Percentiles rank a stretch among this genome's conserved stretches.
These are phyloP conservation scores for Temnothorax curvispinosus DNA, from an alignment of 1,140 invertebrate species.

Conservation along the genomic window DNA sequence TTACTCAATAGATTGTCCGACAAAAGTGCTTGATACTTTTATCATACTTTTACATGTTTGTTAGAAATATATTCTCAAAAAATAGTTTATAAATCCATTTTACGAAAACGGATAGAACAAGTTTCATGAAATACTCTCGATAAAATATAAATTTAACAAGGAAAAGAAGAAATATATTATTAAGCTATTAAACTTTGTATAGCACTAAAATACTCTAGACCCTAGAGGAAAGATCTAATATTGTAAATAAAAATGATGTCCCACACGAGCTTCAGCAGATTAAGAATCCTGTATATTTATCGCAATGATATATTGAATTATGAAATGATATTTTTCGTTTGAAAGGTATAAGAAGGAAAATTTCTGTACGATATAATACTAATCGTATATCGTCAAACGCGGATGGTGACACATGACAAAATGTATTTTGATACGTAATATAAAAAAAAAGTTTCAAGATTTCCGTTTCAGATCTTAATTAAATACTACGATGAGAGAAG, in stretches of 20 bases:
- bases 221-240: neutral
- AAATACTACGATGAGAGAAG: neutral
- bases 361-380: neutral
- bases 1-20: neutral
- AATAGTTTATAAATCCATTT: constrained; percentile 5
- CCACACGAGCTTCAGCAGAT: neutral
- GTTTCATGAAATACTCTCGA: neutral
- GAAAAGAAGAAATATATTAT: neutral
- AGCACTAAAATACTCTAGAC: constrained; percentile 8
- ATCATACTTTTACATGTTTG: constrained; percentile 21
- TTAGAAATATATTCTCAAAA: neutral
- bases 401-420: neutral
- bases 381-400: neutral
- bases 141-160: neutral
- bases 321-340: neutral
- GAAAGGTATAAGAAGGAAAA: neutral
- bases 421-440: neutral
- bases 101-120: neutral
- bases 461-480: neutral
- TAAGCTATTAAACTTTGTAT: neutral
- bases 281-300: neutral
- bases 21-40: neutral
- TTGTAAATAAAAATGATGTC: constrained; percentile 12
- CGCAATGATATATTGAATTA: neutral
- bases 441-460: neutral